phyloP scores from a whole-genome alignment of 2,113 vertebrate species.

The Psittacara wagleri region DNA sequence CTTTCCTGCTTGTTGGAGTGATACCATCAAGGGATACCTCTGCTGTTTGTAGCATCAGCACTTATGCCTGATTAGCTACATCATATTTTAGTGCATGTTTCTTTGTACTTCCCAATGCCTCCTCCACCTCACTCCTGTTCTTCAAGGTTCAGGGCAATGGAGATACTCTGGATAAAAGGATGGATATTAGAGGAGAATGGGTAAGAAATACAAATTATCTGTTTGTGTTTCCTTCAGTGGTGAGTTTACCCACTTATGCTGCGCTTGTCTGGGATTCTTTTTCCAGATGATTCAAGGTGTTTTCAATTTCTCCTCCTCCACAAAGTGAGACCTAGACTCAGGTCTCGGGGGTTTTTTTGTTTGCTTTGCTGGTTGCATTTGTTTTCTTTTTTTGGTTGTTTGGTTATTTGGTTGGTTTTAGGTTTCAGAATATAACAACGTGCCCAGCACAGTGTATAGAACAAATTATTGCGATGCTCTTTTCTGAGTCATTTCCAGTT shows the following conservation, averaged over 20 bases:
- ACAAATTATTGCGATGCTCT: not conserved
- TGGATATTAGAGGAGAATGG: not conserved
- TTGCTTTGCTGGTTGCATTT: not conserved
- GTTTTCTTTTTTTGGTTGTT: not conserved
- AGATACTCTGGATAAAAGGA: not conserved
- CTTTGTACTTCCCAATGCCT: not conserved
- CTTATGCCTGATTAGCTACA: not conserved
- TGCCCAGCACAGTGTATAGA: not conserved
- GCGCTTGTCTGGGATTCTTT: not conserved
- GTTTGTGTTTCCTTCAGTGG: not conserved
- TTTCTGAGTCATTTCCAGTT: not conserved
- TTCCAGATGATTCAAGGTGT: not conserved
- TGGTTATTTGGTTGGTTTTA: not conserved
- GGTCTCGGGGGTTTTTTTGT: not conserved
- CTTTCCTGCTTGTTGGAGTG: not conserved
- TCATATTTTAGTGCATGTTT: fast-evolving
- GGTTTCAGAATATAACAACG: not conserved
- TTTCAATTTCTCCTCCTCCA: not conserved
- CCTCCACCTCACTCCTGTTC: not conserved
- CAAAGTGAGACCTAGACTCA: not conserved
- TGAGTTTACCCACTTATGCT: not conserved
- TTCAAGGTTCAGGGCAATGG: not conserved
- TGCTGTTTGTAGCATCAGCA: conserved; percentile 3
- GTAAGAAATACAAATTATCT: not conserved
- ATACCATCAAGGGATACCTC: not conserved